Conservation (phyloP, 2,113 vertebrate species). For the Oncorhynchus nerka region DNA sequence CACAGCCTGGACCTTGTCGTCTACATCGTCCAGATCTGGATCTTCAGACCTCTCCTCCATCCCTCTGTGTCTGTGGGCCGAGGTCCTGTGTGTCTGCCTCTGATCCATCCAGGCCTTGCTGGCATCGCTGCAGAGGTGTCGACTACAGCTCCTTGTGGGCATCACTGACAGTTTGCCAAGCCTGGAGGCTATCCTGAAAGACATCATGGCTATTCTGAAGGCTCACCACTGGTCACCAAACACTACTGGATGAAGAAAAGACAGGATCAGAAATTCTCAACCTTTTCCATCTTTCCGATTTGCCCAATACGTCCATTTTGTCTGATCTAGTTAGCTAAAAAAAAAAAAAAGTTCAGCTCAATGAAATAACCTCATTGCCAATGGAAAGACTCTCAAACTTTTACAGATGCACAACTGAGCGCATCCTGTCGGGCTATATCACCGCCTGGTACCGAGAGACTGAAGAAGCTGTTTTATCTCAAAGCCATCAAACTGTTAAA, state of each 20-base stretch:
- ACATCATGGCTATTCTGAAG: constrained; percentile 39
- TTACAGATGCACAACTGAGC: too few relatives aligned
- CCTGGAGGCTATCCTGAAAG: constrained; percentile 38
- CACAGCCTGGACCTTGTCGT: constrained; percentile 60
- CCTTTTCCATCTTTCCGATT: not conserved
- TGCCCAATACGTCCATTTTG: not conserved
- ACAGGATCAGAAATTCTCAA: not conserved
- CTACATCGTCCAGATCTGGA: constrained; percentile 45
- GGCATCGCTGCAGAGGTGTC: constrained; percentile 43
- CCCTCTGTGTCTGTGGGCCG: constrained; percentile 28
- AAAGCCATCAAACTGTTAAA: too few relatives aligned
- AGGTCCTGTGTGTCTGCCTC: not conserved
- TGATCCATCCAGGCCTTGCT: constrained; percentile 25
- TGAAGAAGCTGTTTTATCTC: too few relatives aligned
- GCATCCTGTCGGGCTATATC: too few relatives aligned
- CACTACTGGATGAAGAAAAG: not conserved
- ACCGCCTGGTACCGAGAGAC: too few relatives aligned
- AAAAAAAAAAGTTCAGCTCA: not conserved
- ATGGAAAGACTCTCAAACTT: too few relatives aligned
- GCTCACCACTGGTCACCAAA: not conserved
- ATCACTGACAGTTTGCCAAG: constrained; percentile 8
- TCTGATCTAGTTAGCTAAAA: not conserved
- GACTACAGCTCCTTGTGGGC: not conserved
- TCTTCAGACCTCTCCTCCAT: constrained; percentile 36
- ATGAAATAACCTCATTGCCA: too few relatives aligned